Conservation (phyloP, 1,140 invertebrate genomes). For the Caenorhabditis tropicalis region DNA sequence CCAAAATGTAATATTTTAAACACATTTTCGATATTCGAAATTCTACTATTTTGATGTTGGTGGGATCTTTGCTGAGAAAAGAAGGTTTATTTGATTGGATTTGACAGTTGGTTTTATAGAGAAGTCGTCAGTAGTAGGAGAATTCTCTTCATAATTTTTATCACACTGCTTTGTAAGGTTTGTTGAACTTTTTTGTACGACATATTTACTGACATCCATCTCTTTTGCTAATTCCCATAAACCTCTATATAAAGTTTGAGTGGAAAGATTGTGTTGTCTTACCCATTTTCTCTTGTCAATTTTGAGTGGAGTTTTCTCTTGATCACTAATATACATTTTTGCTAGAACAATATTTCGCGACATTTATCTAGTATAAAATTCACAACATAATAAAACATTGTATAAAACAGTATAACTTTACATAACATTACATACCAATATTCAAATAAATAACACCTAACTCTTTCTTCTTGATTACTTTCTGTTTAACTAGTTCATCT, state of each 20-base stretch:
- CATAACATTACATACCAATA: slow-evolving; percentile 57
- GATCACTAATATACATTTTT: not conserved
- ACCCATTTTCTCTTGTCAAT: not conserved
- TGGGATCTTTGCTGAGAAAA: no score
- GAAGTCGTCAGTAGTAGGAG: no score
- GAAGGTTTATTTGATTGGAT: no score
- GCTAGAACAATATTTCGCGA: not conserved
- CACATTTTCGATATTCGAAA: no score
- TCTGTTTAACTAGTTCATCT: slow-evolving; percentile 53
- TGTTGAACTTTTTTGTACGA: not conserved
- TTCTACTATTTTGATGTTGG: no score
- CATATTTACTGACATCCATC: not conserved
- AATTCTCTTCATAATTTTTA: not conserved
- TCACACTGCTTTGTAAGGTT: not conserved
- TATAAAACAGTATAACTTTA: not conserved
- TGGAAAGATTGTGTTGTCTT: slow-evolving; percentile 7
- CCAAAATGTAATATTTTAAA: no score
- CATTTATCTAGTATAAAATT: not conserved
- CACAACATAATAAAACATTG: slow-evolving; percentile 33
- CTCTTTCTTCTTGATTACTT: slow-evolving; percentile 48
- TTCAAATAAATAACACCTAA: slow-evolving; percentile 52
- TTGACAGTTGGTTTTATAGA: no score
- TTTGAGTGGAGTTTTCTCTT: not conserved
- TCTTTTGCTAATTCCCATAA: not conserved
- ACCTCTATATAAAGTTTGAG: slow-evolving; percentile 12